Conservation (phyloP, 2,888 invertebrate species). For the Calliscelio sp. region DNA sequence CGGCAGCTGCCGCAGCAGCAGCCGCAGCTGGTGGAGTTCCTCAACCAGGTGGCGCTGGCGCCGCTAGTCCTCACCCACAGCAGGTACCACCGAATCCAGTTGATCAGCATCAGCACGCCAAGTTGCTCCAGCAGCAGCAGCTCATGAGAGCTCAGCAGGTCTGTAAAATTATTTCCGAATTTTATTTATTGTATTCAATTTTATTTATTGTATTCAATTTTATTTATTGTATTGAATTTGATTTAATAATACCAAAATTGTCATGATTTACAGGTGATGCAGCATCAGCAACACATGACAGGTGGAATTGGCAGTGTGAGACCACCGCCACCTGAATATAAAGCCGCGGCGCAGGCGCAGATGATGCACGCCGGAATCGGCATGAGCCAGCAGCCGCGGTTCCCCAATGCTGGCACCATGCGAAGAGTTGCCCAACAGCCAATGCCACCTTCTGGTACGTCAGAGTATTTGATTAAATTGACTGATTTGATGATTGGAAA, state of each 20-base stretch:
- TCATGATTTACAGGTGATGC: slow-evolving; percentile 84
- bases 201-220: too few species aligned
- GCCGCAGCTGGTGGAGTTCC: slow-evolving; percentile 78
- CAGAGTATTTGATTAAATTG: too few species aligned
- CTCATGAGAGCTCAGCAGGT: slow-evolving; percentile 84
- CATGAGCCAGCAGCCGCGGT: slow-evolving; percentile 85
- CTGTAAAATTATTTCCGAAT: too few species aligned
- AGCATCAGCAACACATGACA: slow-evolving; percentile 86
- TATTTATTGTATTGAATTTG: too few species aligned
- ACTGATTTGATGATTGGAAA: too few species aligned
- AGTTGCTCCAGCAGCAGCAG: slow-evolving; percentile 89
- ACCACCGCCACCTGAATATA: slow-evolving; percentile 95
- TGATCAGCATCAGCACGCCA: slow-evolving; percentile 89
- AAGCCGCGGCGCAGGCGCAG: slow-evolving; percentile 89
- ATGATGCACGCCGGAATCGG: slow-evolving; percentile 87
- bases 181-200: too few species aligned
- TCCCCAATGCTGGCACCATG: slow-evolving; percentile 87
- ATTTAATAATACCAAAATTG: too few species aligned
- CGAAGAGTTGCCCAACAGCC: slow-evolving; percentile 90
- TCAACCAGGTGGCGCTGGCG: slow-evolving; percentile 69
- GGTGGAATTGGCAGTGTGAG: slow-evolving; percentile 86
- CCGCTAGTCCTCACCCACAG: slow-evolving; percentile 81
- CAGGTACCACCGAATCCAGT: slow-evolving; percentile 83
- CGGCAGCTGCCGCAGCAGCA: slow-evolving; percentile 85
- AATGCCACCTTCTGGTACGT: slow-evolving; percentile 90